A percentile compares a stretch with the other conserved stretches of the same genome.
Evolutionary conservation across 2,113 vertebrate species (phyloP).

Genomic region (Ariopsis seemanni): DNA sequence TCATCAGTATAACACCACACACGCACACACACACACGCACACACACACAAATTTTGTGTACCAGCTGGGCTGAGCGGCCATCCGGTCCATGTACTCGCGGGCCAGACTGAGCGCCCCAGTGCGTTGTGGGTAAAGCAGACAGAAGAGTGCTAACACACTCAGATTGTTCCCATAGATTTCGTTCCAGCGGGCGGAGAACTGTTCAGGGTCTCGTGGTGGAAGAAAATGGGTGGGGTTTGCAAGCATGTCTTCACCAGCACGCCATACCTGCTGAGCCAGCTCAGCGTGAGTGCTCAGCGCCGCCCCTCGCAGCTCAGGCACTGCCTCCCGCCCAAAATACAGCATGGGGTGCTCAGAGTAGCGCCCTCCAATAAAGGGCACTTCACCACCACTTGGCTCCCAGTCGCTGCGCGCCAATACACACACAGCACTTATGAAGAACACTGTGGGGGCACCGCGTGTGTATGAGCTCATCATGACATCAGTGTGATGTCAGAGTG

Average conservation of each 20-base stretch:
- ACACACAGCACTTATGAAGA: conserved; percentile 88
- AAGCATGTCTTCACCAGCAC: conserved; percentile 89
- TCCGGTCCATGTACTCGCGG: conserved; percentile 98
- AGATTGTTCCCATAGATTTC: conserved; percentile 98
- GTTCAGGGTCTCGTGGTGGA: conserved; percentile 89
- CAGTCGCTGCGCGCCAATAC: conserved; percentile 66
- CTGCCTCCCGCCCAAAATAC: conserved; percentile 83
- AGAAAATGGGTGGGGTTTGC: conserved; percentile 87
- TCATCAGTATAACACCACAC: not conserved
- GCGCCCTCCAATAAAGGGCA: conserved; percentile 89
- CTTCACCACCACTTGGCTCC: conserved; percentile 72
- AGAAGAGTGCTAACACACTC: conserved; percentile 92
- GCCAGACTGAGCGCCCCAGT: conserved; percentile 85
- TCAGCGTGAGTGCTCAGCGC: conserved; percentile 78
- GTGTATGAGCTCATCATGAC: conserved; percentile 95
- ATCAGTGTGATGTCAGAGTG: conserved; percentile 86
- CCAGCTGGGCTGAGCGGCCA: conserved; percentile 99
- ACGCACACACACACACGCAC: not conserved
- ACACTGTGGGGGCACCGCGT: conserved; percentile 92
- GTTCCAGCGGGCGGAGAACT: conserved; percentile 94
- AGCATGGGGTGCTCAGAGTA: conserved; percentile 95
- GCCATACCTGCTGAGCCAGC: conserved; percentile 77
- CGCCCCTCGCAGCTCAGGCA: conserved; percentile 78
- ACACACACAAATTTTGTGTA: conserved; percentile 67
- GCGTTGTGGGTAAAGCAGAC: conserved; percentile 90